Conservation (phyloP, 2,113 vertebrate genomes). For the Pipa parva region DNA sequence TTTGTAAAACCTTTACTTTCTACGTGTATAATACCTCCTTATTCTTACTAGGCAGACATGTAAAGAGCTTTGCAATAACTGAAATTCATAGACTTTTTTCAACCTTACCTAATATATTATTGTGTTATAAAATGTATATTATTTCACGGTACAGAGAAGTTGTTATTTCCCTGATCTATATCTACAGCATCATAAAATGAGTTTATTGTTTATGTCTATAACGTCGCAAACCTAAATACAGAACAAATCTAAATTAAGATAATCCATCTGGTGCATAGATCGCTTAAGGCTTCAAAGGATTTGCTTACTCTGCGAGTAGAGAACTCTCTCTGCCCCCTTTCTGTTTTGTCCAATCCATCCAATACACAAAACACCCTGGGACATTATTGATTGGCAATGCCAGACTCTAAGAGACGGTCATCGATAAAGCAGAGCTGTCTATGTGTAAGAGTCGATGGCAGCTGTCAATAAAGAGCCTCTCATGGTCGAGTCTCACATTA, state of each 20-base stretch:
- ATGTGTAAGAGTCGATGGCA: constrained; percentile 26
- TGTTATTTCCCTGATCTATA: neutral
- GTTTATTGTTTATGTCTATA: neutral
- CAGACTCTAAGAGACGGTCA: constrained; percentile 28
- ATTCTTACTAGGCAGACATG: too few species aligned
- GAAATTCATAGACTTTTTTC: too few species aligned
- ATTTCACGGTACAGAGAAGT: neutral
- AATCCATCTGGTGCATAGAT: constrained; percentile 30
- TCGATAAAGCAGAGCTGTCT: constrained; percentile 29
- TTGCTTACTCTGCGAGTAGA: constrained; percentile 21
- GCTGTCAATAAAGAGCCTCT: constrained; percentile 20
- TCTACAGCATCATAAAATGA: neutral
- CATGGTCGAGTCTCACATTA: neutral
- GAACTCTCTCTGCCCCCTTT: neutral
- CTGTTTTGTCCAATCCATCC: constrained; percentile 30
- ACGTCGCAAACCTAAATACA: constrained; percentile 18
- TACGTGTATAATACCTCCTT: too few species aligned
- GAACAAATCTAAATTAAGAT: constrained; percentile 32
- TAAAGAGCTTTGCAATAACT: too few species aligned
- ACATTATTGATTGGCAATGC: constrained; percentile 26
- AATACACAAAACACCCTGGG: constrained; percentile 31
- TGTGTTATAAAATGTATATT: too few species aligned
- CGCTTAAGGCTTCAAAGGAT: constrained; percentile 33
- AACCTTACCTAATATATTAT: too few species aligned
- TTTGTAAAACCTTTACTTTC: too few species aligned